Percentiles rank a stretch among this genome's conserved stretches.
Conservation (phyloP, 2,888 invertebrate species). For the Xylota sylvarum region DNA sequence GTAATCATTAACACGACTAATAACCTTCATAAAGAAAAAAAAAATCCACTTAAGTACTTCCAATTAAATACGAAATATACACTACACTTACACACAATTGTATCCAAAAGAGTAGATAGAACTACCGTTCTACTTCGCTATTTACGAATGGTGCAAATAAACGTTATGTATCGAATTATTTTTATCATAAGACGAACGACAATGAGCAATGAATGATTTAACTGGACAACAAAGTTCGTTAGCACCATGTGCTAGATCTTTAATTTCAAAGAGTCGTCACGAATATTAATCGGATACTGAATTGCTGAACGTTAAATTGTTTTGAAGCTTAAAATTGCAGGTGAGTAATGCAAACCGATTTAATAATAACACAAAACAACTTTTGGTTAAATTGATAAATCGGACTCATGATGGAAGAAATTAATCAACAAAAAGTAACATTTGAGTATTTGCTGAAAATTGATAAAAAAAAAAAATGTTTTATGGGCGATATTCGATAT, state of each 20-base stretch:
- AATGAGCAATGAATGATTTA: conserved; percentile 42
- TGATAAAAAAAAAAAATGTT: no score
- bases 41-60: not conserved
- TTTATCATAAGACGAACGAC: conserved; percentile 5
- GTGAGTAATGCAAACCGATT: not conserved
- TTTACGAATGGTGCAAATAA: not conserved
- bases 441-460: not conserved
- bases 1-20: not conserved
- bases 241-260: conserved; percentile 35
- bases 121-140: conserved; percentile 1
- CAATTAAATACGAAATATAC: not conserved
- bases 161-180: not conserved
- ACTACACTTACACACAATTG: not conserved
- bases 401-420: not conserved
- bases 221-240: conserved; percentile 35
- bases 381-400: not conserved
- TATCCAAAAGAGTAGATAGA: not conserved
- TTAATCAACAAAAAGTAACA: not conserved
- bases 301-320: not conserved
- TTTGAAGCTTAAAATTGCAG: not conserved
- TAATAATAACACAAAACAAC: not conserved
- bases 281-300: conserved; percentile 14
- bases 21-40: not conserved
- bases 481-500: no score
- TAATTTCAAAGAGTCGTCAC: not conserved